These are phyloP conservation scores for Choristoneura fumiferana DNA, from an alignment of 1,140 invertebrate genomes.

Conservation along the genomic window DNA sequence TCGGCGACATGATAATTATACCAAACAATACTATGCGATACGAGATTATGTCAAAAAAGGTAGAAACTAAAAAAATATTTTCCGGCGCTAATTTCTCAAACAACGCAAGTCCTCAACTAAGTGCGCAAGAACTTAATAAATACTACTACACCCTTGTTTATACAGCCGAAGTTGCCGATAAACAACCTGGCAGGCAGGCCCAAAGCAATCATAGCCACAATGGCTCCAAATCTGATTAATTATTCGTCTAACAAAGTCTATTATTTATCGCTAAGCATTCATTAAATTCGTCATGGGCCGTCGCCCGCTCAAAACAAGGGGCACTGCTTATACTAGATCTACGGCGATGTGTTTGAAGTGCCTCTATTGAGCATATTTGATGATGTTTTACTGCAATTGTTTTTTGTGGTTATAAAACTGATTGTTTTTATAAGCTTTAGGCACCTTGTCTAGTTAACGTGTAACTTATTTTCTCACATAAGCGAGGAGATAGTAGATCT, in stretches of 20 bases:
- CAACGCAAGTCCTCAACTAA: no score
- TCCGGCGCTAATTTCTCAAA: no score
- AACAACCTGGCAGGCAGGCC: slow-evolving; percentile 4
- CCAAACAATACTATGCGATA: no score
- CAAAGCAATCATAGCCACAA: slow-evolving; percentile 32
- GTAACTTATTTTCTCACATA: no score
- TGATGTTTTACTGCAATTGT: not conserved
- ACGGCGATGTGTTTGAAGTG: slow-evolving; percentile 1
- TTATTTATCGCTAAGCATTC: slow-evolving; percentile 53
- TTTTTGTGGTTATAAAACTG: no score
- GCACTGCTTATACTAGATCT: not conserved
- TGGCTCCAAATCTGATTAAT: slow-evolving; percentile 43
- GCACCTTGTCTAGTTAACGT: no score
- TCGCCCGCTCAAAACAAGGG: slow-evolving; percentile 19
- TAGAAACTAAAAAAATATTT: no score
- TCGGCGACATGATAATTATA: no score
- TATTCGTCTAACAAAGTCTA: slow-evolving; percentile 52
- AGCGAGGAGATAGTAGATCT: no score
- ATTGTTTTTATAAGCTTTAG: no score
- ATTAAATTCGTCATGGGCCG: slow-evolving; percentile 42
- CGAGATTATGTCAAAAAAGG: no score
- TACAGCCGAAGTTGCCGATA: slow-evolving; percentile 10
- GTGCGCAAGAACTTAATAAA: slow-evolving; percentile 5
- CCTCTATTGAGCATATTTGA: not conserved
- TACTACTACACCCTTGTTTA: slow-evolving; percentile 1